Evolutionary conservation across 2,113 vertebrate species (phyloP).

Genomic region (Polypterus senegalus): DNA sequence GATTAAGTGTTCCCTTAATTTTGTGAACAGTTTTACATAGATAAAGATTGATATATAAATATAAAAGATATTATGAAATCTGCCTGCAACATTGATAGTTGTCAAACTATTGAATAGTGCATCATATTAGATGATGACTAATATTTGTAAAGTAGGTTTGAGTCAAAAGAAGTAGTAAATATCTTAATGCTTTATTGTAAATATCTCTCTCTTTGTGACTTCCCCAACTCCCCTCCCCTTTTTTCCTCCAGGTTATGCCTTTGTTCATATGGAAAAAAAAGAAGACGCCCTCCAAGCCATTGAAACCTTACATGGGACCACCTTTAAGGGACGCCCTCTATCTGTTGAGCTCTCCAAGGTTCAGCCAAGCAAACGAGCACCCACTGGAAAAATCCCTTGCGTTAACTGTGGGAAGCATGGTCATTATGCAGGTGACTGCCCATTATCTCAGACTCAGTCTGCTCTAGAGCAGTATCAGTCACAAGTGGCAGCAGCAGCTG

Average conservation of each 20-base stretch:
- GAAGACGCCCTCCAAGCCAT: slow-evolving; percentile 90
- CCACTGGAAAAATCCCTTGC: slow-evolving; percentile 59
- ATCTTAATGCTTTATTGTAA: no score
- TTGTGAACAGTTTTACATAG: no score
- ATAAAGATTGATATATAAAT: no score
- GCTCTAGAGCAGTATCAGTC: slow-evolving; percentile 63
- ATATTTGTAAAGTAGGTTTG: no score
- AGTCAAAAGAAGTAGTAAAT: no score
- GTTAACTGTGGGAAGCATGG: slow-evolving; percentile 64
- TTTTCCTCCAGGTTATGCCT: slow-evolving; percentile 78
- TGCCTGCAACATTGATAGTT: no score
- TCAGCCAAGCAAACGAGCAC: slow-evolving; percentile 76
- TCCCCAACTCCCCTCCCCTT: slow-evolving; percentile 41
- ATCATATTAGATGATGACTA: no score
- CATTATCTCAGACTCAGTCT: slow-evolving; percentile 30
- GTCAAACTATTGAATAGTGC: no score
- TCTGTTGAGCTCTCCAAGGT: slow-evolving; percentile 94
- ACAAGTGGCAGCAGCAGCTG: slow-evolving; percentile 49
- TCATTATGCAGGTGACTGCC: slow-evolving; percentile 63
- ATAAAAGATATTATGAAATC: no score
- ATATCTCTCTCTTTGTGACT: slow-evolving; percentile 14
- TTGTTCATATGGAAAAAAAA: slow-evolving; percentile 98
- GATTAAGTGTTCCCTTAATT: no score
- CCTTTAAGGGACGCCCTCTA: slow-evolving; percentile 84
- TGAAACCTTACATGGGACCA: slow-evolving; percentile 87